Base-by-base conservation (phyloP, 2,797 vertebrate species). In the Hydrophis major region DNA sequence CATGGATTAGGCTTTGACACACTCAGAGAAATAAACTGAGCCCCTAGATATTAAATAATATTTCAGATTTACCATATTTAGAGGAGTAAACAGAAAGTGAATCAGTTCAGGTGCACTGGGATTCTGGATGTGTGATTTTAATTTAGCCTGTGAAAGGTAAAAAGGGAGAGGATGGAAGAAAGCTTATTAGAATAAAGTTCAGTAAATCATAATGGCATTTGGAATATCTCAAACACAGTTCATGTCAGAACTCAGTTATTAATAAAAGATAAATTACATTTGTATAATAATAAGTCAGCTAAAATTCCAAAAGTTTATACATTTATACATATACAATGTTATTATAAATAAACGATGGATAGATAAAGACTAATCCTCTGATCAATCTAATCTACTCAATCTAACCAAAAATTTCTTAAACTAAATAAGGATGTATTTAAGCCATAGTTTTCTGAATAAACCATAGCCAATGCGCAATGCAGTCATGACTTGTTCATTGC, bases 61-160 rank as follows among this genome's bases (percentile, higher is more conserved):
- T 55, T 66, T 8, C 32, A 83, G 89, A 87, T 98, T 96, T 95
- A 99, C 99, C 99, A 99, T 99, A 92, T 98, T 98, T 89, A 99
- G 98, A 0, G 99, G 99, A 0, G 98, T 98, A 94, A 99, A 99
- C 22, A 99, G 98, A 97, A 99, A 99, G 95, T 99, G 99, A n/a
- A 99, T 97, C 96, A 99, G 96, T 57, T 99, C 99, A 18, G 97
- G 93, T 28, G 99, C 98, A 63, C 99, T 99, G 0, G 99, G 99
- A 96, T 99, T 99, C 97, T 99, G 98, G 95, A 99, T 99, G 92
- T 99, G 99, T n/a, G 97, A 97, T 95, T 98, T 98, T 94, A 99
- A 95, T 94, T 99, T 99, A 57, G 98, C 99, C 99, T 99, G 96
- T 0, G 95, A 89, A 13, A 89, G 92, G 93, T 92, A 93, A 92